Conservation (phyloP, 2,797 vertebrate genomes). For the Salarias fasciatus region DNA sequence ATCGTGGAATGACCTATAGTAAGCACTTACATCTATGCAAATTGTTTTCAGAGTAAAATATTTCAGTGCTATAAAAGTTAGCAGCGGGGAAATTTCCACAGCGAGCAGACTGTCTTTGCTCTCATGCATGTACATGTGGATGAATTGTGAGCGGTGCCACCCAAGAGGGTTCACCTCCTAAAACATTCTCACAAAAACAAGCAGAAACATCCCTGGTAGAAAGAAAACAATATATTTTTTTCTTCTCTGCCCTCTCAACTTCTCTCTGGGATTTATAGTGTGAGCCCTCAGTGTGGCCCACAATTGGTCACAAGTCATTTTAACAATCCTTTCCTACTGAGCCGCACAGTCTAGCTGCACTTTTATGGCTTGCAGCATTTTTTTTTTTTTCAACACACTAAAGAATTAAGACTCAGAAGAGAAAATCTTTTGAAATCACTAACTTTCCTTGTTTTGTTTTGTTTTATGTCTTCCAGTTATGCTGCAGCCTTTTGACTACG, state of each 20-base stretch:
- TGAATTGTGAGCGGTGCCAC: neutral
- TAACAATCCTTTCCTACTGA: neutral
- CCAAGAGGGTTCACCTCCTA: neutral
- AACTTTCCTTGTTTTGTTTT: constrained; percentile 31
- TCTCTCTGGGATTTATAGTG: neutral
- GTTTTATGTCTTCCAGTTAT: constrained; percentile 88
- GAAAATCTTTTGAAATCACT: constrained; percentile 2
- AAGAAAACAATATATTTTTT: neutral
- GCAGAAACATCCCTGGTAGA: neutral
- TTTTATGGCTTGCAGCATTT: neutral
- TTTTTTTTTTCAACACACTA: neutral
- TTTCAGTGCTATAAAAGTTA: neutral
- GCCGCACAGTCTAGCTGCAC: neutral
- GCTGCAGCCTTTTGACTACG: constrained; percentile 99
- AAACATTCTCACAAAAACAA: neutral
- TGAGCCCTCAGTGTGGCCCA: neutral
- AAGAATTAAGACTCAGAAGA: neutral
- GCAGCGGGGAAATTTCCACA: neutral
- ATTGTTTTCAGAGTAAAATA: neutral
- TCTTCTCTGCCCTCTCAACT: neutral
- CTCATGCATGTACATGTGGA: neutral
- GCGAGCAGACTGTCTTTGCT: neutral
- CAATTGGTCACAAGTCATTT: constrained; percentile 2
- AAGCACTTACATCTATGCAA: neutral
- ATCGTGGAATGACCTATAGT: no score